Evolutionary conservation across 1,140 invertebrate genomes (phyloP).

Genomic region (Battus philenor): DNA sequence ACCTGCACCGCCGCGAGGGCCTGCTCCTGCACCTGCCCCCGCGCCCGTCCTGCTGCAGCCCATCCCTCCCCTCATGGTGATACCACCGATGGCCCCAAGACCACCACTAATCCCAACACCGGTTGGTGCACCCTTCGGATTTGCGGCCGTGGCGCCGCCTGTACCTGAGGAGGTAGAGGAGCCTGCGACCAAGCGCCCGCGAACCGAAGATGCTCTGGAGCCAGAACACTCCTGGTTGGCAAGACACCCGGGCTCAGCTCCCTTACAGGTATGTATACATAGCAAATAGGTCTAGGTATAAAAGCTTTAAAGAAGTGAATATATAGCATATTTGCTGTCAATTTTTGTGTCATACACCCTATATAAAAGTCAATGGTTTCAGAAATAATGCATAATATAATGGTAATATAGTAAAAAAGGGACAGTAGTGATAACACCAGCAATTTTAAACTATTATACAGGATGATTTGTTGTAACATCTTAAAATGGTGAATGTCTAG

Average conservation of each 20-base stretch:
- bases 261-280: constrained; percentile 48
- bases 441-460: too few relatives aligned
- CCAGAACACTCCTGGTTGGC: constrained; percentile 90
- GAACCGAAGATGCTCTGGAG: constrained; percentile 94
- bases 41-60: constrained; percentile 39
- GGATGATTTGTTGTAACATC: too few relatives aligned
- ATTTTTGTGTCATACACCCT: too few relatives aligned
- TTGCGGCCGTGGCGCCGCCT: constrained; percentile 88
- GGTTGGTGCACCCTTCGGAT: constrained; percentile 43
- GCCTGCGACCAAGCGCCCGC: constrained; percentile 90
- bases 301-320: too few relatives aligned
- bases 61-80: constrained; percentile 46
- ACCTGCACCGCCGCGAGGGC: constrained; percentile 48
- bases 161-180: constrained; percentile 85
- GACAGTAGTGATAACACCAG: too few relatives aligned
- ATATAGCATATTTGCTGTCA: too few relatives aligned
- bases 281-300: too few relatives aligned
- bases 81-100: constrained; percentile 61
- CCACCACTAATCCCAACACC: constrained; percentile 68
- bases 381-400: too few relatives aligned
- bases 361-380: too few relatives aligned
- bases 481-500: too few relatives aligned
- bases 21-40: constrained; percentile 23
- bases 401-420: too few relatives aligned
- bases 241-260: constrained; percentile 55